Percentiles rank a stretch among this genome's conserved stretches.
Evolutionary conservation across 2,797 vertebrate species (phyloP).

Genomic region (Miopithecus talapoin): DNA sequence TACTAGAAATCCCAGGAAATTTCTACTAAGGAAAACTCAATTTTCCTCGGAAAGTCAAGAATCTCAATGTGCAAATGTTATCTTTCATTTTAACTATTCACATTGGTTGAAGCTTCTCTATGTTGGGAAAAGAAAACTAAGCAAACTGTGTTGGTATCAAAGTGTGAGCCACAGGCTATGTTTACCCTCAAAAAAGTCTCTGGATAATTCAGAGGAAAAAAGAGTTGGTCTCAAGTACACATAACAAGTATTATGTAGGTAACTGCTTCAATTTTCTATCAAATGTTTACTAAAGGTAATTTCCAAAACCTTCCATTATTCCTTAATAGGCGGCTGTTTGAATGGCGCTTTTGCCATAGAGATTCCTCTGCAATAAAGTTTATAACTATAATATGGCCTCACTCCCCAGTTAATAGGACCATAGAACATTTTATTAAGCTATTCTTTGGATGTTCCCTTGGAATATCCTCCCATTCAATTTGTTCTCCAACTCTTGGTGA

Average conservation of each 20-base stretch:
- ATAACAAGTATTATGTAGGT: not conserved
- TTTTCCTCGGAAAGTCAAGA: not conserved
- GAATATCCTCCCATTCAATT: not conserved
- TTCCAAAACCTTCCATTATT: constrained; percentile 24
- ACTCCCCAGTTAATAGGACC: not conserved
- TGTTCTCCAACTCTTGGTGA: constrained; percentile 58
- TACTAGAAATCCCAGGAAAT: not conserved
- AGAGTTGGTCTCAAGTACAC: not conserved
- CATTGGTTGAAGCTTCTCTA: not conserved
- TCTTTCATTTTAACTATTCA: not conserved
- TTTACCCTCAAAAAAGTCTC: not conserved
- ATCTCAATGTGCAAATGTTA: not conserved
- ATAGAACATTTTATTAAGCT: not conserved
- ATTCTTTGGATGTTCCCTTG: constrained; percentile 40
- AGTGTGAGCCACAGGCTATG: not conserved
- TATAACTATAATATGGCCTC: not conserved
- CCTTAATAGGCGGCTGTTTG: not conserved
- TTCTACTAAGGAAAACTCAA: not conserved
- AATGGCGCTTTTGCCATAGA: not conserved
- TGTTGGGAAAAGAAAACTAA: not conserved
- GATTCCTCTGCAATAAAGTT: rapidly evolving
- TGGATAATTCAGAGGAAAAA: not conserved
- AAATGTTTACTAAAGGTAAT: constrained; percentile 50
- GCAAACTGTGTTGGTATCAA: not conserved
- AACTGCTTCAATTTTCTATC: constrained; percentile 19